Evolutionary conservation across 2,113 vertebrate species (phyloP).

Genomic region (Parus major): DNA sequence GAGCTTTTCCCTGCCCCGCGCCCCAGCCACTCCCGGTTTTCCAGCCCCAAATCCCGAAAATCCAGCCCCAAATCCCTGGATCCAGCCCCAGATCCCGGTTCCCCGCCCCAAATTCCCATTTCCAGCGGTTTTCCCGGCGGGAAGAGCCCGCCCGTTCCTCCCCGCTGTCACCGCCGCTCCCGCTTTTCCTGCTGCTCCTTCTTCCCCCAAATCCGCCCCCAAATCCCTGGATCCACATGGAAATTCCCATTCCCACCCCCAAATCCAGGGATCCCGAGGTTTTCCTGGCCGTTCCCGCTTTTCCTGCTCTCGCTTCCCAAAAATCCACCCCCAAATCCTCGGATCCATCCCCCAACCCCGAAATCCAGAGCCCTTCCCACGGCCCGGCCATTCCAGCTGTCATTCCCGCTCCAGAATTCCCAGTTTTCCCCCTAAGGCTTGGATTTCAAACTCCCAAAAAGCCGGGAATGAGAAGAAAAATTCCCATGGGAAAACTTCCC

Average conservation of each 20-base stretch:
- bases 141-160: not conserved
- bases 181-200: not conserved
- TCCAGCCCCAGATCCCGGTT: not conserved
- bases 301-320: too few relatives aligned
- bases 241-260: not conserved
- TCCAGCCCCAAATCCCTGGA: not conserved
- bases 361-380: not conserved
- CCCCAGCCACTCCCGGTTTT: not conserved
- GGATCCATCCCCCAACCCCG: too few relatives aligned
- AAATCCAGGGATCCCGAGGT: too few relatives aligned
- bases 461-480: not conserved
- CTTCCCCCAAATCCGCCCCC: not conserved
- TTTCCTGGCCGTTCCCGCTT: not conserved
- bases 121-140: not conserved
- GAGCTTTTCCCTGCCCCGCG: not conserved
- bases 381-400: not conserved
- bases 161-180: too few relatives aligned
- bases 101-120: not conserved
- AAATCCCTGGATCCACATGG: not conserved
- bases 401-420: not conserved
- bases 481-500: fast-evolving
- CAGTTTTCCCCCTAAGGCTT: not conserved
- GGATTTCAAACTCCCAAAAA: not conserved
- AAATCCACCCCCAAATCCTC: not conserved
- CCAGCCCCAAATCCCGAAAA: not conserved